Evolutionary conservation across 2,888 invertebrate species (phyloP), one percentile per base, ranked within the genome.

Genomic region (Tachina lurida): DNA sequence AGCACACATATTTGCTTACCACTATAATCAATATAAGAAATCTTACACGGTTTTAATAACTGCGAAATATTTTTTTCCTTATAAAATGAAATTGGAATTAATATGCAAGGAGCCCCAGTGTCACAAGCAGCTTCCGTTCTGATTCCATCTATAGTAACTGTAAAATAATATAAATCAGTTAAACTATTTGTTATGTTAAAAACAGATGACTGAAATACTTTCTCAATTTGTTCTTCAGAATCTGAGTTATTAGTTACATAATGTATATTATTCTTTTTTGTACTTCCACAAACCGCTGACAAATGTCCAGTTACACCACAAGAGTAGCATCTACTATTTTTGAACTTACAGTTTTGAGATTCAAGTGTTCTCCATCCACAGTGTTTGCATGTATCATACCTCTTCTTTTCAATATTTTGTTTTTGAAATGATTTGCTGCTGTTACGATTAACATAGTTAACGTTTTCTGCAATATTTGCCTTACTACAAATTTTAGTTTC

Each of bases 11-110:
- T 31, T 19, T 54, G 31, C 19, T 45, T 67, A 3, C 67, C 76
- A 58, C 31, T 78, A n/a, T 70, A 78, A 47, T 78, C 62, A 12
- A 70, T 41, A 54, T 70, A 78, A n/a, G 52, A 54, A 22, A 70
- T 43, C 22, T 17, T 68, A 43, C 77, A 68, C 2, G 39, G 49
- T n/a, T 19, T 52, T 12, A 68, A 9, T n/a, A 22, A 9, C 10
- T 60, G 39, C 1, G 22, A 22, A 4, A 15, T 60, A 5, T 39
- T 60, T 13, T 39, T 39, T 7, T 1, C 15, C 3, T 39, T 19
- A 13, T 7, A 31, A 39, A 60, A 60, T 15, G 39, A 39, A 39
- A 7, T 9, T 39, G 58, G 39, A 39, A 60, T 13, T 15, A 60
- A n/a, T n/a, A n/a, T n/a, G n/a, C n/a, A n/a, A n/a, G n/a, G n/a